Conservation (phyloP, 2,113 vertebrate genomes). For the Mormyrus iriodes region DNA sequence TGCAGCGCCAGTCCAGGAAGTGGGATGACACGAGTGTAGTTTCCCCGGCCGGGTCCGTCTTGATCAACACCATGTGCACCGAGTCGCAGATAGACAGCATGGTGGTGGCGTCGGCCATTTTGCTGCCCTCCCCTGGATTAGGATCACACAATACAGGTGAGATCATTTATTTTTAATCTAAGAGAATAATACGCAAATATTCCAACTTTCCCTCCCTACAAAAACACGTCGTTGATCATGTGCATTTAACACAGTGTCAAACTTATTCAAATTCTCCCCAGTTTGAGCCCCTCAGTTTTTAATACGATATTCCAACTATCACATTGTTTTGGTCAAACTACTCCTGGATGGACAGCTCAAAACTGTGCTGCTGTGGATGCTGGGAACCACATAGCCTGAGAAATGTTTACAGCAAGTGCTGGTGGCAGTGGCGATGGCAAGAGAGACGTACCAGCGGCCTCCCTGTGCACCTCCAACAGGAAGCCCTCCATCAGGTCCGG, state of each 20-base stretch:
- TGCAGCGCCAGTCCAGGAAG: conserved; percentile 88
- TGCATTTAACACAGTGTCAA: not conserved
- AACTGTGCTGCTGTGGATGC: not conserved
- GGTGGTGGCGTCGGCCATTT: conserved; percentile 81
- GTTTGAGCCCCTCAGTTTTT: not conserved
- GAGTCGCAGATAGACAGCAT: conserved; percentile 93
- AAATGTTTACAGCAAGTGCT: not conserved
- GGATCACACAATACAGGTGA: not conserved
- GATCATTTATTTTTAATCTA: not conserved
- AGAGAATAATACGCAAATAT: not conserved
- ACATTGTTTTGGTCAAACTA: not conserved
- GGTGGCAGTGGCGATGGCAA: not conserved
- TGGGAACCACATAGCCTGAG: not conserved
- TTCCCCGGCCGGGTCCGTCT: conserved; percentile 79
- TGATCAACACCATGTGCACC: conserved; percentile 88
- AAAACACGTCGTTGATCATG: not conserved
- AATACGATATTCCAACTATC: not conserved
- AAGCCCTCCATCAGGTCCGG: conserved; percentile 90
- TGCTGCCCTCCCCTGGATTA: conserved; percentile 75
- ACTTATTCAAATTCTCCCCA: not conserved
- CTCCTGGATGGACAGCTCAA: not conserved
- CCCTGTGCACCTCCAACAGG: conserved; percentile 84
- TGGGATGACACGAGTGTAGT: conserved; percentile 83
- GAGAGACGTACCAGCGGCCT: conserved; percentile 64
- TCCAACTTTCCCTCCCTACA: not conserved